Percentiles rank a stretch among this genome's conserved stretches.
Evolutionary conservation across 2,113 vertebrate genomes (phyloP).

Genomic region (Nothocercus julius): DNA sequence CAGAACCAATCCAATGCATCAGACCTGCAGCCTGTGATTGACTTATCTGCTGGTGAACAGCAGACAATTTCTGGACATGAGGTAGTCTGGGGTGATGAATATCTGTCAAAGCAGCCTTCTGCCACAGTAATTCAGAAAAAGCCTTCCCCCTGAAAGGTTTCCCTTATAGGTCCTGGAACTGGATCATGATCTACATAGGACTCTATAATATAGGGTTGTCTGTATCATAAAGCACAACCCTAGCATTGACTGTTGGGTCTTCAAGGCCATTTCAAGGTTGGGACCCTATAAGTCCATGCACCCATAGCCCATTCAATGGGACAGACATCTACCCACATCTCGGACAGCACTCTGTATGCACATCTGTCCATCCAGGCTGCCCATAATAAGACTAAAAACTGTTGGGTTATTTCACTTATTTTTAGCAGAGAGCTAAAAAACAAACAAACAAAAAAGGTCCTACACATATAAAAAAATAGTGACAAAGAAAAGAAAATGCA

Average conservation of each 20-base stretch:
- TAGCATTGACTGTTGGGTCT: not conserved
- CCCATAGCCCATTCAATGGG: not conserved
- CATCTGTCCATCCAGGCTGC: not conserved
- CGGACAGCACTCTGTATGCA: not conserved
- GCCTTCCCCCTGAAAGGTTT: not conserved
- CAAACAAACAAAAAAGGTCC: not conserved
- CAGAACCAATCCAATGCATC: not conserved
- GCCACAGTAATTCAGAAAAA: constrained; percentile 5
- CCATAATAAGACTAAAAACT: not conserved
- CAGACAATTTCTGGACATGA: not conserved
- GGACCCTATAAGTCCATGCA: not conserved
- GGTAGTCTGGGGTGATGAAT: not conserved
- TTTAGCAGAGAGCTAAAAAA: not conserved
- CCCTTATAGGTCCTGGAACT: not conserved
- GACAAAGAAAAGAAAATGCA: not conserved
- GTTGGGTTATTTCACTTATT: not conserved
- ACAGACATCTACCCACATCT: not conserved
- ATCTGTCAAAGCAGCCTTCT: not conserved
- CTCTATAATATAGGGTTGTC: not conserved
- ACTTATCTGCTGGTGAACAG: constrained; percentile 56
- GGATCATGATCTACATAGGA: not conserved
- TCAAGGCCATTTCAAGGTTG: not conserved
- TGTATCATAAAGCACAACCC: not conserved
- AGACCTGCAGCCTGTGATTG: not conserved
- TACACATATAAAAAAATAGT: not conserved